Conservation (phyloP, 2,113 vertebrate genomes). For the Cynoglossus semilaevis region DNA sequence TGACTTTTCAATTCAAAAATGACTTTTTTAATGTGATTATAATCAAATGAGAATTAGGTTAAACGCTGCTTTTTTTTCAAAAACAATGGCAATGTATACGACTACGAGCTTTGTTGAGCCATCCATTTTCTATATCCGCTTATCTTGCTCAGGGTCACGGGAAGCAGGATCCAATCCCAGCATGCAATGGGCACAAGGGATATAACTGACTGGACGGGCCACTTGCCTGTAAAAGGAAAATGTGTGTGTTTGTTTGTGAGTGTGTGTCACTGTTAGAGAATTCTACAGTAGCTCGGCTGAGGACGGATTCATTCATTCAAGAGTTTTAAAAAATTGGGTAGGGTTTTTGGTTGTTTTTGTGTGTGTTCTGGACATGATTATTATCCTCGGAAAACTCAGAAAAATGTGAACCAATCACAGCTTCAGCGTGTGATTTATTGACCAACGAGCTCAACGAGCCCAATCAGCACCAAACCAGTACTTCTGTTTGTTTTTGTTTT, state of each 20-base stretch:
- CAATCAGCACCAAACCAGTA: neutral
- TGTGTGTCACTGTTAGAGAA: neutral
- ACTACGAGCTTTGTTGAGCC: conserved; percentile 8
- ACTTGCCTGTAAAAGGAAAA: neutral
- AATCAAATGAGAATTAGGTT: too few relatives aligned
- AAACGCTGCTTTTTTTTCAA: too few relatives aligned
- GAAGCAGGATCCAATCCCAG: conserved; percentile 35
- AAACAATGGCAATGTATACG: too few relatives aligned
- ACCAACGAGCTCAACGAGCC: too few relatives aligned
- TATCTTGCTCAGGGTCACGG: conserved; percentile 37
- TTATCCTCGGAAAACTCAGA: neutral
- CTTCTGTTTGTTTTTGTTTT: too few relatives aligned
- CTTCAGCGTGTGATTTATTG: neutral
- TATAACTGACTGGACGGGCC: conserved; percentile 22
- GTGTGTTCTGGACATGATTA: too few relatives aligned
- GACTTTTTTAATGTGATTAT: too few relatives aligned
- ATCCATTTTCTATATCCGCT: conserved; percentile 35
- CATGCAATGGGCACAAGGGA: conserved; percentile 34
- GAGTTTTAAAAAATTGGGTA: too few relatives aligned
- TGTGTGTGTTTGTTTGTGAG: conserved; percentile 3
- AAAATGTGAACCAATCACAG: neutral
- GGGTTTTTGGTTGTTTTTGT: too few relatives aligned
- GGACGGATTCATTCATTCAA: too few relatives aligned
- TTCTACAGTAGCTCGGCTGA: too few relatives aligned
- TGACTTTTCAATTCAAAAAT: too few relatives aligned